Evolutionary conservation across 2,113 vertebrate species (phyloP).

Genomic region (Campylorhamphus procurvoides): DNA sequence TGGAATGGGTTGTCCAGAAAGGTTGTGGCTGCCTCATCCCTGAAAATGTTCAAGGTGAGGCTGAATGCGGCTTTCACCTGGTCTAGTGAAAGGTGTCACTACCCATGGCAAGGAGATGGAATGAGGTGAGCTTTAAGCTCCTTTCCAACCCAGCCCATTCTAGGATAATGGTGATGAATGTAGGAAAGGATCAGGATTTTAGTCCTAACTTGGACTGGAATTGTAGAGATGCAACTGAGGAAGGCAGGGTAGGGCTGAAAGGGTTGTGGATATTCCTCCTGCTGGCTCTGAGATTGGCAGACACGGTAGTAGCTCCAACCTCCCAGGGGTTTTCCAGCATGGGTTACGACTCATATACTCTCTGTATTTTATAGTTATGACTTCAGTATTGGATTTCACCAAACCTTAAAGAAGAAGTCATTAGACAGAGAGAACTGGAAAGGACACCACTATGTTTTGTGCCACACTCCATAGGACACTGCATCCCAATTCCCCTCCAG

Average conservation of each 20-base stretch:
- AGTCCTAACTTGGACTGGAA: background rate
- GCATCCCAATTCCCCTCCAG: background rate
- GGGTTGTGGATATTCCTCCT: background rate
- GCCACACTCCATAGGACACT: rapidly evolving
- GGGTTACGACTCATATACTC: background rate
- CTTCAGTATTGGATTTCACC: background rate
- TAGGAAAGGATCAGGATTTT: background rate
- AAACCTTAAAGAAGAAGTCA: background rate
- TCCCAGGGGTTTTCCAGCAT: background rate
- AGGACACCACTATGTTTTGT: background rate
- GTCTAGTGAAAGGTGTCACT: background rate
- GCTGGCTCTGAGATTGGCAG: background rate
- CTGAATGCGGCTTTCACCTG: background rate
- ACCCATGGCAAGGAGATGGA: background rate
- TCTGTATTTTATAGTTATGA: background rate
- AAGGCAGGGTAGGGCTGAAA: background rate
- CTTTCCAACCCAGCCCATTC: background rate
- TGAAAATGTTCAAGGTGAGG: background rate
- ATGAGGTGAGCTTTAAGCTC: background rate
- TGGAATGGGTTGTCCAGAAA: background rate
- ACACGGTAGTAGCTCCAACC: rapidly evolving
- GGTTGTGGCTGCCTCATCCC: background rate
- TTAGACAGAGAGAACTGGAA: background rate
- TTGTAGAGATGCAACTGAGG: background rate
- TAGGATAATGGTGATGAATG: background rate